These are phyloP conservation scores for Cyaniris semiargus DNA, from an alignment of 2,888 invertebrate species.

Conservation along the genomic window DNA sequence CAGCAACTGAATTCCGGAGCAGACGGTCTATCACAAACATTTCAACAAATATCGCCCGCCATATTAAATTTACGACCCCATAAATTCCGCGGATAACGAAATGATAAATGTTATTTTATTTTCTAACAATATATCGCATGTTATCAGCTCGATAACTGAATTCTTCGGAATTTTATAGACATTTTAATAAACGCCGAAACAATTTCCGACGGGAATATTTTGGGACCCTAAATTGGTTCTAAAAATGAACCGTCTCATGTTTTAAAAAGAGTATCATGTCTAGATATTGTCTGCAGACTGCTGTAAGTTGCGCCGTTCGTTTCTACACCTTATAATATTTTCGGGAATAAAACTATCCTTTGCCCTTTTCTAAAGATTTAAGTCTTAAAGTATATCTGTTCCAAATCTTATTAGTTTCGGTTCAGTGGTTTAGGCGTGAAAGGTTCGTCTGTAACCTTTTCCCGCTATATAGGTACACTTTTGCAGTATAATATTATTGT, in stretches of 20 bases:
- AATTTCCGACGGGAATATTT: neutral
- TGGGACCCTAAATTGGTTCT: neutral
- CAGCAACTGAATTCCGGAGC: neutral
- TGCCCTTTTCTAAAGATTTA: too few relatives aligned
- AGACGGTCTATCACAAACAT: slow-evolving; percentile 28
- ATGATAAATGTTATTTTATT: slow-evolving; percentile 33
- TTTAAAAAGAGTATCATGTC: too few relatives aligned
- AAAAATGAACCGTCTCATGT: neutral
- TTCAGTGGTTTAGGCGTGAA: too few relatives aligned
- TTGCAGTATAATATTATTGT: too few relatives aligned
- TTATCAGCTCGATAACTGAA: slow-evolving; percentile 17
- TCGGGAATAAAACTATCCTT: too few relatives aligned
- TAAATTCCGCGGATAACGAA: slow-evolving; percentile 35
- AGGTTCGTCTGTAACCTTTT: too few relatives aligned
- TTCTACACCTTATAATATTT: too few relatives aligned
- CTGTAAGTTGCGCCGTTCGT: too few relatives aligned
- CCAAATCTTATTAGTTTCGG: too few relatives aligned
- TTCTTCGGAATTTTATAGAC: neutral
- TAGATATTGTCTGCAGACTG: too few relatives aligned
- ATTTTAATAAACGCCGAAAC: neutral
- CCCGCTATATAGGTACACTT: too few relatives aligned
- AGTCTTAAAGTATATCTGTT: too few relatives aligned
- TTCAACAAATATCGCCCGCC: slow-evolving; percentile 25
- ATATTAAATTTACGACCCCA: slow-evolving; percentile 34
- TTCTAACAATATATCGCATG: slow-evolving; percentile 35